phyloP scores from a whole-genome alignment of 2,888 invertebrate species.

The Panzeria rudis region DNA sequence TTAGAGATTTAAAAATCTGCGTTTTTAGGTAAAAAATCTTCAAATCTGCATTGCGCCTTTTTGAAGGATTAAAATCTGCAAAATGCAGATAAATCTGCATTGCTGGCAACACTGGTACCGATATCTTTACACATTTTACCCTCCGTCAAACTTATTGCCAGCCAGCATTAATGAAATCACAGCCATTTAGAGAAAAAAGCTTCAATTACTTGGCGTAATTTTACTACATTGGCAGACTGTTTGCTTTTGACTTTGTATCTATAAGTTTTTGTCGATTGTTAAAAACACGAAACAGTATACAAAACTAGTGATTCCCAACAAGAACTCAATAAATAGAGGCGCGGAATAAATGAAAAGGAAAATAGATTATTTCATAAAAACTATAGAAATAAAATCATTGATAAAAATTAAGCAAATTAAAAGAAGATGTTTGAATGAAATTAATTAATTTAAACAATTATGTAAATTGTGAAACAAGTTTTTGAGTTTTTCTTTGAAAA shows the following conservation, averaged over 20 bases:
- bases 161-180: constrained; percentile 55
- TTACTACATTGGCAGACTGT: constrained; percentile 15
- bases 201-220: constrained; percentile 66
- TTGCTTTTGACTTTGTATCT: constrained; percentile 40
- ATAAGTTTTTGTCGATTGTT: constrained; percentile 62
- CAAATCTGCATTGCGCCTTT: too few species aligned
- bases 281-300: constrained; percentile 55
- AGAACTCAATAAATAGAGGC: constrained; percentile 34
- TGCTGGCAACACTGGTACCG: too few species aligned
- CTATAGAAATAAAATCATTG: constrained; percentile 10
- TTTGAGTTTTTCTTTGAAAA: not conserved
- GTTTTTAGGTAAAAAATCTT: too few species aligned
- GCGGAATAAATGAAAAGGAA: constrained; percentile 41
- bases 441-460: not conserved
- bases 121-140: constrained; percentile 14
- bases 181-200: constrained; percentile 64
- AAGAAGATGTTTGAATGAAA: too few species aligned
- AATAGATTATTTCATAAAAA: constrained; percentile 14
- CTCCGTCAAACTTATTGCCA: constrained; percentile 9
- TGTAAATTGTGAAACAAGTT: not conserved
- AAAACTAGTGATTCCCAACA: constrained; percentile 43
- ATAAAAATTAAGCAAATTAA: constrained; percentile 11
- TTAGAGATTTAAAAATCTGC: too few species aligned
- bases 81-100: too few species aligned
- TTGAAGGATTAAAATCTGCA: too few species aligned